Conservation (phyloP, 2,888 invertebrate species). For the Drosophila peninsularis region DNA sequence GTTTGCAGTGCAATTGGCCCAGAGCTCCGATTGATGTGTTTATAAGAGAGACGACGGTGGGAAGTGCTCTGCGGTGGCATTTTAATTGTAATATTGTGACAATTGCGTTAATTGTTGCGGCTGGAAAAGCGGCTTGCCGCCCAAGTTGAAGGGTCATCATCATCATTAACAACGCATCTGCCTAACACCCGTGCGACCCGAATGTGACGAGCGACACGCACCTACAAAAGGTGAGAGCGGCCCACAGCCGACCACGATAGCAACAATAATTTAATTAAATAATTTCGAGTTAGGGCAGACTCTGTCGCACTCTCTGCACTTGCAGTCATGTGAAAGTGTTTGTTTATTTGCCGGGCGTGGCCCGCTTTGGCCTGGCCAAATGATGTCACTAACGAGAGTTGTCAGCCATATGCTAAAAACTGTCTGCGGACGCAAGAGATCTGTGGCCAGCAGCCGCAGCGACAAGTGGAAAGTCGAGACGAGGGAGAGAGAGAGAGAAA, state of each 20-base stretch:
- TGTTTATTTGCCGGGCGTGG: conserved; percentile 44
- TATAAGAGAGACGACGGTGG: neutral
- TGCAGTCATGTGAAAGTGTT: conserved; percentile 67
- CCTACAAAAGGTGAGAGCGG: conserved; percentile 57
- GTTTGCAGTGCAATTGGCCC: conserved; percentile 1
- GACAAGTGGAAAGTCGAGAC: conserved; percentile 38
- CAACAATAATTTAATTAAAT: conserved; percentile 61
- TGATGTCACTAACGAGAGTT: conserved; percentile 48
- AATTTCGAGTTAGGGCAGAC: conserved; percentile 38
- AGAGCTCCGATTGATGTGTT: conserved; percentile 19
- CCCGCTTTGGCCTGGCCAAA: conserved; percentile 24
- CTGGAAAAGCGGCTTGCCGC: conserved; percentile 28
- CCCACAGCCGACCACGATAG: conserved; percentile 34
- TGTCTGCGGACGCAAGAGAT: conserved; percentile 17
- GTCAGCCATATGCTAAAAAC: conserved; percentile 22
- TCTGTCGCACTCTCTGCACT: conserved; percentile 30
- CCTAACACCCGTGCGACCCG: conserved; percentile 35
- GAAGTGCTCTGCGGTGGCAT: neutral
- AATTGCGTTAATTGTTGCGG: conserved; percentile 31
- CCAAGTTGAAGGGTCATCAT: conserved; percentile 32
- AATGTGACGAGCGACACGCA: conserved; percentile 39
- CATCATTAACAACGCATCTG: conserved; percentile 13
- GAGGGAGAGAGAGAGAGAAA: conserved; percentile 11
- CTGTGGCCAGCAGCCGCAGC: neutral
- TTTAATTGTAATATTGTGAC: conserved; percentile 13